Conservation (phyloP, 2,888 invertebrate species). For the Trachelus stipa region DNA sequence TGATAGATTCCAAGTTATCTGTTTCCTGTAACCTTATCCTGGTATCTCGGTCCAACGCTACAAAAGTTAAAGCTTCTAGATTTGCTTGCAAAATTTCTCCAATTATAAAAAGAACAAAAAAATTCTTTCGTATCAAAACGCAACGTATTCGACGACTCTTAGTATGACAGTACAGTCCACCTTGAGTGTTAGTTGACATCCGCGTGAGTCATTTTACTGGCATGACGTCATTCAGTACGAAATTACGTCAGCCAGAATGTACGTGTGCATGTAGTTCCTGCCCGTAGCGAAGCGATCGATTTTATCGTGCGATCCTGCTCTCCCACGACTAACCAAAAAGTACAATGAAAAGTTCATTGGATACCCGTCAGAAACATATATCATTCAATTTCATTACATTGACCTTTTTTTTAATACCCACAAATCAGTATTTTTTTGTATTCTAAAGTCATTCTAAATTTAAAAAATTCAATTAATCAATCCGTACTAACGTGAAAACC, state of each 20-base stretch:
- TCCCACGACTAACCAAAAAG: not conserved
- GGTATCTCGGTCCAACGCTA: too few species aligned
- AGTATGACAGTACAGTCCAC: not conserved
- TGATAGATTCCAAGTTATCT: not conserved
- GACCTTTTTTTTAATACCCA: not conserved
- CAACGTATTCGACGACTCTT: not conserved
- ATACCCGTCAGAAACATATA: not conserved
- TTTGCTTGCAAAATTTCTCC: not conserved
- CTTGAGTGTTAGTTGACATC: not conserved
- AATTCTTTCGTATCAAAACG: not conserved
- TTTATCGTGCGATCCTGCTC: slow-evolving; percentile 4
- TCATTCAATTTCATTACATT: not conserved
- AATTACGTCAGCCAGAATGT: slow-evolving; percentile 1
- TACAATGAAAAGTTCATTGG: not conserved
- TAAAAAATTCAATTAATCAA: not conserved
- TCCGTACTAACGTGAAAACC: not conserved
- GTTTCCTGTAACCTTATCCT: too few species aligned
- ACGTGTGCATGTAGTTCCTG: not conserved
- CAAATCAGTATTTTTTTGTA: not conserved
- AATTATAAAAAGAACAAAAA: not conserved
- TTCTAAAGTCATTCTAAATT: too few species aligned
- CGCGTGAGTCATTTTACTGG: slow-evolving; percentile 21
- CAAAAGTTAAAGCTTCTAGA: not conserved
- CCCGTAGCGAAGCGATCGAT: not conserved
- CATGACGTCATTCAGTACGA: slow-evolving; percentile 17